Evolutionary conservation across 2,888 invertebrate species (phyloP).

Genomic region (Kuschelorhynchus macadamiae): DNA sequence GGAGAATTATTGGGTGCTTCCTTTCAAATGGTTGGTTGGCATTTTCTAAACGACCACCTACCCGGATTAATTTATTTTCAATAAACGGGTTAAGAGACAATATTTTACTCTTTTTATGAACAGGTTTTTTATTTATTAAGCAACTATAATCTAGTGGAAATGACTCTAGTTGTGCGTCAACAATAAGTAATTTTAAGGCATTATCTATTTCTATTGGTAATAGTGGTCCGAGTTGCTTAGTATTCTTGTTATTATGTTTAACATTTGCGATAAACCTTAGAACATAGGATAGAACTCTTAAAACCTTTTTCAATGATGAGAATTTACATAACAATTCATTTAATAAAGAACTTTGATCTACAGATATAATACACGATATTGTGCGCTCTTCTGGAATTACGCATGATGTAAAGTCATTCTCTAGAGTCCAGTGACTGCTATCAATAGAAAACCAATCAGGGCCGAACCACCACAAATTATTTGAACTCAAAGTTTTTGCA

Average conservation of each 20-base stretch:
- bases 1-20: constrained; percentile 10
- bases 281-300: not conserved
- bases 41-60: not conserved
- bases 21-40: not conserved
- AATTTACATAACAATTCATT: not conserved
- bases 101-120: not conserved
- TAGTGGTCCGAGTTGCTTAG: not conserved
- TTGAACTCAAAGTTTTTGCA: not conserved
- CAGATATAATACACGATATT: too few species aligned
- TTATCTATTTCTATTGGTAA: not conserved
- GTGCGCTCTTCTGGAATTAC: too few species aligned
- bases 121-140: not conserved
- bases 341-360: not conserved
- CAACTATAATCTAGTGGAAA: not conserved
- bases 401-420: not conserved
- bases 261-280: not conserved
- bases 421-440: not conserved
- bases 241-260: not conserved
- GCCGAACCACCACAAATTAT: not conserved
- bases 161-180: not conserved
- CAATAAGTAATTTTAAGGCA: not conserved
- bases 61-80: not conserved
- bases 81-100: not conserved
- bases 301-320: not conserved
- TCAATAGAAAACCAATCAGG: not conserved